These are phyloP conservation scores for Cyphomyrmex costatus DNA, from an alignment of 1,140 invertebrate species.

Conservation along the genomic window DNA sequence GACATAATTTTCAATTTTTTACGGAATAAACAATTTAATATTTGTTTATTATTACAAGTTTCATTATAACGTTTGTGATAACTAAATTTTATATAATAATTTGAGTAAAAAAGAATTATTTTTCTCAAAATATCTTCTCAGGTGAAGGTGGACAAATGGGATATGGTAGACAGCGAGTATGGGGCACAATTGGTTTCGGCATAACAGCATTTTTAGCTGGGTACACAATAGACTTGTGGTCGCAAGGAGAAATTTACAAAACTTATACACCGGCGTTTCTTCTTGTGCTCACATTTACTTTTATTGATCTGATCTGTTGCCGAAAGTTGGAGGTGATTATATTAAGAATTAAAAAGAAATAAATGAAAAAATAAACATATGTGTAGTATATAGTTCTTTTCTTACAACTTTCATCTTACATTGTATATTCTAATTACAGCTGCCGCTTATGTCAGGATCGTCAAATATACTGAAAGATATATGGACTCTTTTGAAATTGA, in stretches of 20 bases:
- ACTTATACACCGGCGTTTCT: slow-evolving; percentile 91
- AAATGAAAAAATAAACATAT: not conserved
- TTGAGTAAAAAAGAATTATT: not conserved
- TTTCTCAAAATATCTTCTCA: slow-evolving; percentile 68
- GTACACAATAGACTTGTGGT: slow-evolving; percentile 88
- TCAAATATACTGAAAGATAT: slow-evolving; percentile 89
- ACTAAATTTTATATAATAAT: not conserved
- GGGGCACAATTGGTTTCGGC: slow-evolving; percentile 93
- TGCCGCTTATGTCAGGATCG: slow-evolving; percentile 89
- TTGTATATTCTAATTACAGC: slow-evolving; percentile 83
- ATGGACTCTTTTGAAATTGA: slow-evolving; percentile 87
- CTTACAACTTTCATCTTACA: slow-evolving; percentile 8
- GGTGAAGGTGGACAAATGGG: slow-evolving; percentile 88
- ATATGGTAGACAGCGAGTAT: slow-evolving; percentile 92
- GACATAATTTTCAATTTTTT: not conserved
- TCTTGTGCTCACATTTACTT: slow-evolving; percentile 88
- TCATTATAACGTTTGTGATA: too few species aligned
- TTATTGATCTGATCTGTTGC: slow-evolving; percentile 89
- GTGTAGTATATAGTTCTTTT: not conserved
- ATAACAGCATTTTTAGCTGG: slow-evolving; percentile 90
- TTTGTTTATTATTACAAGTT: too few species aligned
- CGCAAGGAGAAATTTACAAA: slow-evolving; percentile 86
- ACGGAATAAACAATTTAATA: not conserved
- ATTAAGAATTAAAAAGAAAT: slow-evolving; percentile 2
- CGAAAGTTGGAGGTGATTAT: slow-evolving; percentile 87